Percentiles rank a stretch among this genome's conserved stretches.
phyloP scores from a whole-genome alignment of 1,140 invertebrate genomes.

The Amyelois transitella region DNA sequence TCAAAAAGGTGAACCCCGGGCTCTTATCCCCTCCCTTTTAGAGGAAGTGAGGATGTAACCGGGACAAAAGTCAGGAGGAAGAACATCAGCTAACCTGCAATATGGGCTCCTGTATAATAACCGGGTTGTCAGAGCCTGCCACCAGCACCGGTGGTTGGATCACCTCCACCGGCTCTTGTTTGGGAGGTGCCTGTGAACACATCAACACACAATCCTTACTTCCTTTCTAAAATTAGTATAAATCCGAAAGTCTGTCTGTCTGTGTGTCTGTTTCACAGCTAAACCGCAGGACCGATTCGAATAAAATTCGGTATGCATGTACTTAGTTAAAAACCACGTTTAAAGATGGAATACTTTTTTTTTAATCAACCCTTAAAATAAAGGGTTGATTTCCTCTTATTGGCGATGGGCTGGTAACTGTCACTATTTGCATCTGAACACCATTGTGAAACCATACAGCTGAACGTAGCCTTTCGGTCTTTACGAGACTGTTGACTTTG shows the following conservation, averaged over 20 bases:
- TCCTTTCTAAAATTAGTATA: neutral
- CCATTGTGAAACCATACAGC: no score
- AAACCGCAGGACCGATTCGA: no score
- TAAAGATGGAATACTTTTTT: neutral
- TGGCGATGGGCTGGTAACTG: no score
- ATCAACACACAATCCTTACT: neutral
- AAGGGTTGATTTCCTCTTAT: neutral
- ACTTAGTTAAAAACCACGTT: neutral
- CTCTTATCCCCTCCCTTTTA: no score
- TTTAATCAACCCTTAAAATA: neutral
- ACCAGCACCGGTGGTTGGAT: constrained; percentile 44
- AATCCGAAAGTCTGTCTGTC: neutral
- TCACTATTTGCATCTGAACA: no score
- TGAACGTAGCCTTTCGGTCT: no score
- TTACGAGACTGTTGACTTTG: no score
- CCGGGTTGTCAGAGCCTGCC: constrained; percentile 34
- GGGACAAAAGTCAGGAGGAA: no score
- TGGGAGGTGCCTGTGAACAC: constrained; percentile 35
- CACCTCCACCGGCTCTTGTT: constrained; percentile 44
- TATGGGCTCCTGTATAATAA: constrained; percentile 60
- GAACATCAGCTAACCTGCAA: constrained; percentile 36
- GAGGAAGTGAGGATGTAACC: no score
- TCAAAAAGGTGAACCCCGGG: no score
- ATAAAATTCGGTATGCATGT: no score
- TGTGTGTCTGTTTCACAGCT: no score